Evolutionary conservation across 2,797 vertebrate genomes (phyloP), one percentile per base, ranked within the genome.

Genomic region (Microctenopoma steveboyesi): DNA sequence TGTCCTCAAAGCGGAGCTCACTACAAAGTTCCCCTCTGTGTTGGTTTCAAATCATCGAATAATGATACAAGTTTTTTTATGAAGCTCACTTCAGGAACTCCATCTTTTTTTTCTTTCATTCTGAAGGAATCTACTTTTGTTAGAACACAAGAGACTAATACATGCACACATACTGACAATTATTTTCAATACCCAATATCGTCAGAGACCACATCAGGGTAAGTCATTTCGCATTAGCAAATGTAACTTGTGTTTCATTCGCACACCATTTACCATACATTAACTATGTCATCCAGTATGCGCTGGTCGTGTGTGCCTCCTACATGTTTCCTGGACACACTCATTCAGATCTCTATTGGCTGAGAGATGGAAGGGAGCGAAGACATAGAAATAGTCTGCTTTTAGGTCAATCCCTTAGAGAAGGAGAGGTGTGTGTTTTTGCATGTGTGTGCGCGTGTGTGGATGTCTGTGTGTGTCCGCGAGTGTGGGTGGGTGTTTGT

Each of bases 381-480:
- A 88, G 69, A 81, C 82, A 83, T 79, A 79, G 84, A 85, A 84
- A 89, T 28, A 86, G 69, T 81, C 74, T 83, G 69, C 73, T 76
- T 82, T 86, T 86, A 87, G 83, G 81, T 88, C 81, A 85, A 80
- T 80, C 83, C 78, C 83, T 79, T 28, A 69, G 80, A 89, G 86
- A 81, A 79, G 71, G 69, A 83, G 73, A 84, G 69, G 71, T 83
- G 82, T 86, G 79, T 79, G 68, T 71, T 45, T 63, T 53, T 72
- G 62, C 27, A 11, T 75, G 69, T 53, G 62, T 67, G 66, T 64
- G 49, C 22, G 22, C 22, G 22, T 58, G 48, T 28, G 13, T 15
- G 40, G 63, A 8, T 65, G 42, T 56, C 10, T 71, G 69, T 66
- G 35, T 14, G 28, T 33, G 40, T 14, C 25, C 27, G 40, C 40